These are phyloP conservation scores for Thinocorus orbignyianus DNA, from an alignment of 2,113 vertebrate species.

Conservation along the genomic window DNA sequence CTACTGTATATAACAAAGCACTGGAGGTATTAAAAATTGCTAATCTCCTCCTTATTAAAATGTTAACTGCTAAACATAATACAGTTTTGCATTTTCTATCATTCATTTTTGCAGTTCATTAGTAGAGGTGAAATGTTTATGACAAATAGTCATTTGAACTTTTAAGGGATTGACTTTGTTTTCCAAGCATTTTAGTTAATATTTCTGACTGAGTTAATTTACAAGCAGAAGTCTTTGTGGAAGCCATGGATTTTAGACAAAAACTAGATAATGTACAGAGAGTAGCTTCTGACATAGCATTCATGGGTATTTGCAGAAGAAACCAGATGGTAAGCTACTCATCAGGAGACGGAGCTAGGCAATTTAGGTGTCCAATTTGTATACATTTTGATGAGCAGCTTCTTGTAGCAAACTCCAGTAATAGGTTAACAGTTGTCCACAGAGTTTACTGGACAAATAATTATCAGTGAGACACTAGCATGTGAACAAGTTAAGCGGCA, in stretches of 20 bases:
- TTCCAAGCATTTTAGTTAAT: slow-evolving; percentile 26
- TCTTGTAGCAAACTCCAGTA: neutral
- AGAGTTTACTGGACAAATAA: neutral
- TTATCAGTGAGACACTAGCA: neutral
- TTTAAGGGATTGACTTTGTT: slow-evolving; percentile 46
- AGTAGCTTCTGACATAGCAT: neutral
- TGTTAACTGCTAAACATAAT: slow-evolving; percentile 68
- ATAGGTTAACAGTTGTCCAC: neutral
- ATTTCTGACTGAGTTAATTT: slow-evolving; percentile 23
- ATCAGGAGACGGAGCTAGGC: neutral
- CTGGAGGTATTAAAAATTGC: slow-evolving; percentile 64
- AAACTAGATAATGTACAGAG: neutral
- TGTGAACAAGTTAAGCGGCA: neutral
- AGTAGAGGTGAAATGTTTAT: slow-evolving; percentile 65
- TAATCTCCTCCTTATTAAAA: slow-evolving; percentile 69
- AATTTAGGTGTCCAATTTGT: neutral
- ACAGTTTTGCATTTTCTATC: slow-evolving; percentile 63
- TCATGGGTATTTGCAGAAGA: neutral
- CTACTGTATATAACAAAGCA: slow-evolving; percentile 65
- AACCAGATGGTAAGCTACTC: neutral
- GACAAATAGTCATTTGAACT: slow-evolving; percentile 52
- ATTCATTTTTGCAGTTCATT: slow-evolving; percentile 66
- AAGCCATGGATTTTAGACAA: neutral
- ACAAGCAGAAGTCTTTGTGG: neutral
- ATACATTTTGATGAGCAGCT: neutral